Evolutionary conservation across 92 coral and sea anemone genomes (phyloP).

Genomic region (Paragorgia papillata): DNA sequence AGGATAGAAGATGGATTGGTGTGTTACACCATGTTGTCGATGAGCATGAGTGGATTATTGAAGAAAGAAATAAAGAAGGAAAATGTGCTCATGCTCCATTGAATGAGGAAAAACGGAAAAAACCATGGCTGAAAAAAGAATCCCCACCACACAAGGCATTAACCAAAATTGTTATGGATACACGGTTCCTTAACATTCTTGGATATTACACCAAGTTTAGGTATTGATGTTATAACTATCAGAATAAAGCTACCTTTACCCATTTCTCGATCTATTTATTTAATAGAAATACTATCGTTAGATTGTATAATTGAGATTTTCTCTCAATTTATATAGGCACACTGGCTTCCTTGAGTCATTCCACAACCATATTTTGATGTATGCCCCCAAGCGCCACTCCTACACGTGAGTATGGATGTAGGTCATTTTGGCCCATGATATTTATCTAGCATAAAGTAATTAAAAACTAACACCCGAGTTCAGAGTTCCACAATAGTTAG

Average conservation of each 20-base stretch:
- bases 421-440: neutral
- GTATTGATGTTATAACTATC: neutral
- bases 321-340: slow-evolving; percentile 8
- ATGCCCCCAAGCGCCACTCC: slow-evolving; percentile 27
- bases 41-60: slow-evolving; percentile 27
- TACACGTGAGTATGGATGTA: slow-evolving; percentile 29
- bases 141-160: slow-evolving; percentile 27
- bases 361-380: slow-evolving; percentile 24
- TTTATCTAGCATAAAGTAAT: no score
- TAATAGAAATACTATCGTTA: neutral
- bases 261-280: neutral
- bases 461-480: no score
- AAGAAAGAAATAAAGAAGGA: slow-evolving; percentile 6
- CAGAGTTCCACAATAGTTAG: no score
- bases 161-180: slow-evolving; percentile 27
- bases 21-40: slow-evolving; percentile 11
- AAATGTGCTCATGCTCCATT: slow-evolving; percentile 16
- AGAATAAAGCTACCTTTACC: neutral
- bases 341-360: slow-evolving; percentile 31
- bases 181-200: slow-evolving; percentile 19
- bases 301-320: no score
- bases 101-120: neutral
- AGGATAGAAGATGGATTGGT: slow-evolving; percentile 2
- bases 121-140: slow-evolving; percentile 20
- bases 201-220: slow-evolving; percentile 28